Percentiles rank a stretch among this genome's conserved stretches.
These are phyloP conservation scores for Bujurquina vittata DNA, from an alignment of 2,113 vertebrate species.

Conservation along the genomic window DNA sequence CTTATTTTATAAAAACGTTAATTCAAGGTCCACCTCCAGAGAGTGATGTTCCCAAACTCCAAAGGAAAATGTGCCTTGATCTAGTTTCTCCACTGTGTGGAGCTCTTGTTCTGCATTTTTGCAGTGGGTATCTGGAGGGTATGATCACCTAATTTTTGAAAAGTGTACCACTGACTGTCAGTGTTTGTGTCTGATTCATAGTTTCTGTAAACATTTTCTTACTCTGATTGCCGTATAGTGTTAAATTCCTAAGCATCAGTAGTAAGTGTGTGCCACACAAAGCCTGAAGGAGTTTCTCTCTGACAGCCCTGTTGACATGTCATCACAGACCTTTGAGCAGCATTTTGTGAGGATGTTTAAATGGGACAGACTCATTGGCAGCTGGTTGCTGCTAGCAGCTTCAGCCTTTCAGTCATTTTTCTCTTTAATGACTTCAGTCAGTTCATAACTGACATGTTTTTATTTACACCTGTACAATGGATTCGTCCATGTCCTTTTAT, in stretches of 20 bases:
- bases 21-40: background rate
- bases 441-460: background rate
- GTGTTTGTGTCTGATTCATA: conserved; percentile 19
- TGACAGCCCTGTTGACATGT: conserved; percentile 14
- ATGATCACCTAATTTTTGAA: background rate
- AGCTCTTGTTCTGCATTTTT: conserved; percentile 36
- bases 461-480: background rate
- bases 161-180: background rate
- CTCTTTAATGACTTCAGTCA: background rate
- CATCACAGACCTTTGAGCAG: conserved; percentile 18
- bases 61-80: background rate
- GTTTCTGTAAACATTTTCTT: conserved; percentile 29
- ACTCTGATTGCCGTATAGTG: background rate
- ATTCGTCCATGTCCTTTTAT: background rate
- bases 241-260: conserved; percentile 5
- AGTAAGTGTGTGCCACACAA: background rate
- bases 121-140: background rate
- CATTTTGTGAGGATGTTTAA: background rate
- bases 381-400: background rate
- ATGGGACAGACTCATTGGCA: background rate
- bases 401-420: background rate
- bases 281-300: conserved; percentile 25
- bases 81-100: conserved; percentile 57
- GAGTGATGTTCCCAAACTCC: background rate
- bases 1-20: background rate